A percentile compares a stretch with the other conserved stretches of the same genome.
phyloP scores from a whole-genome alignment of 2,888 invertebrate species.

The Diarsia brunnea region DNA sequence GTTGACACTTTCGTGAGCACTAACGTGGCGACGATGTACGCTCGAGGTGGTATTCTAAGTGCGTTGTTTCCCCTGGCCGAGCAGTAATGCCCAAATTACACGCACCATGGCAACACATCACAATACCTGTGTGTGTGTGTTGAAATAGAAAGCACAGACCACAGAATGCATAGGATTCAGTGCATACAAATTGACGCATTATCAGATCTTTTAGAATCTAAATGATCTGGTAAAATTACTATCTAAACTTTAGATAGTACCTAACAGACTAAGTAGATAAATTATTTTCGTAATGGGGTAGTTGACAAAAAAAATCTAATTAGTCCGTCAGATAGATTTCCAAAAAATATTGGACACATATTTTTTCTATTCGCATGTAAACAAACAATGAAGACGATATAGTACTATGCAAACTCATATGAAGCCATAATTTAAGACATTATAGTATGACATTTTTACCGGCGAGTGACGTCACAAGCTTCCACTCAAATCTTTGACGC shows the following conservation, averaged over 20 bases:
- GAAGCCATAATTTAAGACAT: too few relatives aligned
- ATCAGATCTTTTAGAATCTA: constrained; percentile 1
- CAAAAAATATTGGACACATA: too few relatives aligned
- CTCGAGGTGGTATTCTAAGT: constrained; percentile 52
- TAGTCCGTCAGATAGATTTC: too few relatives aligned
- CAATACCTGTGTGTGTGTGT: constrained; percentile 66
- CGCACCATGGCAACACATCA: constrained; percentile 74
- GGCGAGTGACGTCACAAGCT: too few relatives aligned
- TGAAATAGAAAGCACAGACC: constrained; percentile 53
- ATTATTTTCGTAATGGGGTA: constrained; percentile 11
- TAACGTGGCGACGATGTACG: constrained; percentile 46
- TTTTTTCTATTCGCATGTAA: too few relatives aligned
- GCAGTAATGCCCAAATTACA: constrained; percentile 78
- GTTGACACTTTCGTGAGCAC: constrained; percentile 72
- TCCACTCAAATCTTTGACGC: too few relatives aligned
- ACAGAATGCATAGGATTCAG: constrained; percentile 29
- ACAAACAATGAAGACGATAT: too few relatives aligned
- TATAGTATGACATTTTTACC: too few relatives aligned
- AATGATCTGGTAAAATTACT: too few relatives aligned
- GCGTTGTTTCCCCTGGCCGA: constrained; percentile 50
- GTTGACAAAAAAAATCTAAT: too few relatives aligned
- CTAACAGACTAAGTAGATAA: background rate
- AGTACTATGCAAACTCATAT: too few relatives aligned
- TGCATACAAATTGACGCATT: constrained; percentile 20
- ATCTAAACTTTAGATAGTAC: background rate